Percentiles rank a stretch among this genome's conserved stretches.
Conservation (phyloP, 2,888 invertebrate species). For the Eilema sororculum region DNA sequence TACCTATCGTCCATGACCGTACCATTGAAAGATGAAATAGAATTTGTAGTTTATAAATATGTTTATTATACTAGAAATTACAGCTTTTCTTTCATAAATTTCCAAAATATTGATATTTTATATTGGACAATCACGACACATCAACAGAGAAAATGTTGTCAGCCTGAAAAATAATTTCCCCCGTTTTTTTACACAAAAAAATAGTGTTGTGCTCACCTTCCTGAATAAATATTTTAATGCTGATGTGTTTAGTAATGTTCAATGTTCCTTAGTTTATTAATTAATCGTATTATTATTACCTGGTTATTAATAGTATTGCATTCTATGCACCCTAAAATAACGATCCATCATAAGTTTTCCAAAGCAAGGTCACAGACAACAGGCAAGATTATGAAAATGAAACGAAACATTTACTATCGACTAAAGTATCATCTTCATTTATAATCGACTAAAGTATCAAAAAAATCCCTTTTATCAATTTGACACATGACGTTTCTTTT, state of each 20-base stretch:
- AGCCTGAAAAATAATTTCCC: conserved; percentile 57
- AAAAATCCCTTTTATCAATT: conserved; percentile 20
- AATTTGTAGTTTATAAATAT: conserved; percentile 68
- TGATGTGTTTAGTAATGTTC: no score
- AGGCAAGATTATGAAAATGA: no score
- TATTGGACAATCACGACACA: conserved; percentile 85
- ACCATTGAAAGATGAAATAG: conserved; percentile 72
- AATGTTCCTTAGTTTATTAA: no score
- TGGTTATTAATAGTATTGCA: no score
- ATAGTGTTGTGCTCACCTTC: background rate
- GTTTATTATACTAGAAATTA: conserved; percentile 66
- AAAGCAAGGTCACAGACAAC: no score
- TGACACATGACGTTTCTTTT: conserved; percentile 43
- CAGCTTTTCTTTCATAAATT: conserved; percentile 82
- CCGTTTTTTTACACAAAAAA: conserved; percentile 26
- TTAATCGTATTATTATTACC: no score
- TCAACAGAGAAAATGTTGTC: conserved; percentile 82
- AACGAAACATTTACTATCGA: no score
- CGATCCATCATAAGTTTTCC: no score
- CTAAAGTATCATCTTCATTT: no score
- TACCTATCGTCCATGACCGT: conserved; percentile 81
- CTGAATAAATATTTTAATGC: background rate
- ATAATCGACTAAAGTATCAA: conserved; percentile 1
- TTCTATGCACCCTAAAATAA: no score
- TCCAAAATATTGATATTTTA: conserved; percentile 84